These are phyloP conservation scores for Venustoraphidia nigricollis DNA, from an alignment of 2,888 invertebrate species.

Conservation along the genomic window DNA sequence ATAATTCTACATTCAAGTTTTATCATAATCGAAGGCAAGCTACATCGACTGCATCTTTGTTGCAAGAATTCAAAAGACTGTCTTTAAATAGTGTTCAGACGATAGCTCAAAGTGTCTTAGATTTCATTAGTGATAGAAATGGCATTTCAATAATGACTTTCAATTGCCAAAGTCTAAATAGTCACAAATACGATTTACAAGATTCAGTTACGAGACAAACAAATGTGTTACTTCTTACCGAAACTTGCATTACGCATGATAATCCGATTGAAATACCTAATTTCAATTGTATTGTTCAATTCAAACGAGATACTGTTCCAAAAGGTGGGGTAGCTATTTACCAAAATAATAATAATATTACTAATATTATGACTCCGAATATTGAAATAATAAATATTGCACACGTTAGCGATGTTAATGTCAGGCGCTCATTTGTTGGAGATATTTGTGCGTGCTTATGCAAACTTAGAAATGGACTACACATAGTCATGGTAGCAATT, in stretches of 20 bases:
- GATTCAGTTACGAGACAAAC: constrained; percentile 6
- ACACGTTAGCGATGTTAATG: too few species aligned
- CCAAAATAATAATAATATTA: constrained; percentile 13
- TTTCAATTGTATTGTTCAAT: constrained; percentile 16
- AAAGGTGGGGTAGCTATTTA: constrained; percentile 17
- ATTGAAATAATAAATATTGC: constrained; percentile 16
- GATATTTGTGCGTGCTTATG: constrained; percentile 14
- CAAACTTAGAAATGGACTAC: constrained; percentile 14
- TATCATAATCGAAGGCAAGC: too few species aligned
- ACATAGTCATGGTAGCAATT: constrained; percentile 14
- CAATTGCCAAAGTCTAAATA: constrained; percentile 10
- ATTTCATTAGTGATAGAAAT: constrained; percentile 5
- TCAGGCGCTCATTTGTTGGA: too few species aligned
- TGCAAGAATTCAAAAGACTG: constrained; percentile 6
- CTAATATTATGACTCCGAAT: constrained; percentile 14
- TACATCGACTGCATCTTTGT: constrained; percentile 5
- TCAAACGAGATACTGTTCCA: constrained; percentile 15
- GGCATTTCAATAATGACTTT: constrained; percentile 6
- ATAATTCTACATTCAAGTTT: constrained; percentile 5
- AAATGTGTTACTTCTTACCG: constrained; percentile 7
- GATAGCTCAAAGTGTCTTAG: constrained; percentile 4
- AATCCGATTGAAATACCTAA: constrained; percentile 11
- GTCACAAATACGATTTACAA: constrained; percentile 6
- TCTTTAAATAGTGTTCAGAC: constrained; percentile 2
- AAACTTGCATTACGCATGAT: constrained; percentile 9